Evolutionary conservation across 2,888 invertebrate genomes (phyloP), one percentile per base, ranked within the genome.

Genomic region (Trachelus troglodyta): DNA sequence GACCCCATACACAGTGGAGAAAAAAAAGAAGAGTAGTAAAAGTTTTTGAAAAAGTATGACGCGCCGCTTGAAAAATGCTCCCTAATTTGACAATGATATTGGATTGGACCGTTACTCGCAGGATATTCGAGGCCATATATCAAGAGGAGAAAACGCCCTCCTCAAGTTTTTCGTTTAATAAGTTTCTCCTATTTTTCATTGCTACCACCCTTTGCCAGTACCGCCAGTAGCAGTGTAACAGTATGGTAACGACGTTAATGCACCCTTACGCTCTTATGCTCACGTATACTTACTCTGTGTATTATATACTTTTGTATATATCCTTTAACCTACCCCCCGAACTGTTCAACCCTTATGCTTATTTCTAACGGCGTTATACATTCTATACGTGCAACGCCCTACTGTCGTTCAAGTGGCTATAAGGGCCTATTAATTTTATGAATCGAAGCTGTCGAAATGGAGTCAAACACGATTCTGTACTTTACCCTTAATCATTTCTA

Each of bases 91-190:
- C 85, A 79, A 85, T 85, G 85, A 85, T 85, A 85, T 85, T 83
- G 81, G 82, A 83, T 80, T 79, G 83, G 77, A 80, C 85, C 81
- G 80, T 85, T 84, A 83, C 79, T 77, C 77, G 79, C 82, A 85
- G 80, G 86, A 85, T 81, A 85, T 85, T 86, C 84, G 84, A 84
- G 79, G 80, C 85, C 83, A 88, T 89, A 88, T 85, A 89, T 89
- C 88, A 89, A 79, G 76, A 78, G 77, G 78, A 80, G 79, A 80
- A 81, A 76, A 69, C 80, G 77, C 77, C 79, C 76, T 79, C 82
- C 82, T 81, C 82, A 88, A 90, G 86, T 90, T 90, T 90, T 86
- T 85, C 87, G 88, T 90, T 90, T 90, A 90, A 90, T 90, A 90
- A 90, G 88, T 89, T 84, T 79, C 83, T 83, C 86, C 87, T 84